phyloP scores from a whole-genome alignment of 2,797 vertebrate species.

The Micropoecilia bifurca region DNA sequence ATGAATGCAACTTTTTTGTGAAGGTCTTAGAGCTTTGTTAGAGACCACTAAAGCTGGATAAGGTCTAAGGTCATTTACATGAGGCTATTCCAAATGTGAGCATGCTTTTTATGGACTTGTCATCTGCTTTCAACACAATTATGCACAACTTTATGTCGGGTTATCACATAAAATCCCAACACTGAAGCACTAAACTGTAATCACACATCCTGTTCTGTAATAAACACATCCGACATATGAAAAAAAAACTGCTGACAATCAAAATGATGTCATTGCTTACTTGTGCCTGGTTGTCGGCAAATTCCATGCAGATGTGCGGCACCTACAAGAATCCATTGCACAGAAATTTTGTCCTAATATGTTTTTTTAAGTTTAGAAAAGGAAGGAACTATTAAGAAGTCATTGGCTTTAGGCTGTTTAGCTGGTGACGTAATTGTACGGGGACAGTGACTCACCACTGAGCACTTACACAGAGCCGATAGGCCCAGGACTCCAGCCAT shows the following conservation, averaged over 20 bases:
- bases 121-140: neutral
- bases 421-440: conserved; percentile 4
- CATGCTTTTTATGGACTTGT: neutral
- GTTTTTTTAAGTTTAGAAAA: neutral
- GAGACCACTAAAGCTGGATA: neutral
- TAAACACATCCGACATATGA: neutral
- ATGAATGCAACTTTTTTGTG: neutral
- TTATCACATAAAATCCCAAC: neutral
- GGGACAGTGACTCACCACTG: conserved; percentile 11
- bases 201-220: neutral
- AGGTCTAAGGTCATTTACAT: neutral
- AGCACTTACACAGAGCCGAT: conserved; percentile 5
- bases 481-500: conserved; percentile 7
- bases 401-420: neutral
- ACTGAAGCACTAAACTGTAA: conserved; percentile 3
- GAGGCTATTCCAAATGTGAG: neutral
- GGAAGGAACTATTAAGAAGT: neutral
- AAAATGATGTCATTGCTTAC: neutral
- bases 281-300: neutral
- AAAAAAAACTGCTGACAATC: conserved; percentile 8
- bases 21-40: neutral
- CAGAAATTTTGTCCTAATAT: neutral
- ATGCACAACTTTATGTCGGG: neutral
- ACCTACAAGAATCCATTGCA: neutral
- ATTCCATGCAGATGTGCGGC: neutral